Percentiles rank a stretch among this genome's conserved stretches.
phyloP scores from a whole-genome alignment of 2,797 vertebrate genomes.

The Cirrhinus molitorella region DNA sequence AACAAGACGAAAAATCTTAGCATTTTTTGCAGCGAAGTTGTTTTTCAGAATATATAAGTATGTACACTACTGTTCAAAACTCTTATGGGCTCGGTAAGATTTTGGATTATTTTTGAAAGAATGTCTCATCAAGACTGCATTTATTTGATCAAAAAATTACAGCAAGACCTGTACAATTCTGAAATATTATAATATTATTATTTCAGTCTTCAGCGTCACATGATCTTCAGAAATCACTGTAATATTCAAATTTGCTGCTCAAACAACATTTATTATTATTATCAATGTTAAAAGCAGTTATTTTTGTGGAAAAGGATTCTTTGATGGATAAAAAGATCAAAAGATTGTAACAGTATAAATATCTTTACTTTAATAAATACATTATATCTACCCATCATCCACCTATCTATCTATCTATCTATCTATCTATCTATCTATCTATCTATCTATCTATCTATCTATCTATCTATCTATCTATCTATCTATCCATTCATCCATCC shows the following conservation, averaged over 20 bases:
- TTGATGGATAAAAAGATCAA: neutral
- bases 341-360: neutral
- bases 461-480: too few species aligned
- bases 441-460: too few species aligned
- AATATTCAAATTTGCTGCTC: neutral
- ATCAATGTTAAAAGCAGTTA: neutral
- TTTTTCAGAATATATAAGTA: neutral
- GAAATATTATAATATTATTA: neutral
- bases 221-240: neutral
- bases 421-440: too few species aligned
- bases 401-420: too few species aligned
- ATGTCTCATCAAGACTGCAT: neutral
- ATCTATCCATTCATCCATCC: too few species aligned
- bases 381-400: too few species aligned
- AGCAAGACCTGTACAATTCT: neutral
- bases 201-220: neutral
- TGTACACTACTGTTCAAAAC: neutral
- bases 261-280: neutral
- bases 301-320: neutral
- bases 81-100: neutral
- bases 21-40: too few species aligned
- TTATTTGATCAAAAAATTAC: neutral
- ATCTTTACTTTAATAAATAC: too few species aligned
- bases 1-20: too few species aligned
- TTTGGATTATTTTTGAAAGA: neutral